Evolutionary conservation across 1,140 invertebrate genomes (phyloP).

Genomic region (Temnothorax longispinosus): DNA sequence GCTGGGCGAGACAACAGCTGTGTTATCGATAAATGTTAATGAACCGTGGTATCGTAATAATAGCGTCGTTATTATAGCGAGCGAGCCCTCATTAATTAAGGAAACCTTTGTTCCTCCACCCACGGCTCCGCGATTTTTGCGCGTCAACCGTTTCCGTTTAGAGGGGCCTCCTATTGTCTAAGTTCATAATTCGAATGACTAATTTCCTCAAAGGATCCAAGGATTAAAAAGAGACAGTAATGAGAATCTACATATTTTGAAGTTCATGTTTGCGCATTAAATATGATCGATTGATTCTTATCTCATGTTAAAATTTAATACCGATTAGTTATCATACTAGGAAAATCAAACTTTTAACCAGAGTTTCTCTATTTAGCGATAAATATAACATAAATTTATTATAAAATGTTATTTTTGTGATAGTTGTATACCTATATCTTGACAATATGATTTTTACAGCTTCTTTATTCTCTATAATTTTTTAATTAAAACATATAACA

Average conservation of each 20-base stretch:
- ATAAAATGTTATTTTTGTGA: not conserved
- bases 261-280: not conserved
- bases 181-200: constrained; percentile 27
- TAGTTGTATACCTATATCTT: not conserved
- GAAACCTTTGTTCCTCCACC: constrained; percentile 69
- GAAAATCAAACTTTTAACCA: not conserved
- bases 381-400: not conserved
- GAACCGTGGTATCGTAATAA: constrained; percentile 68
- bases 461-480: not conserved
- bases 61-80: constrained; percentile 62
- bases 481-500: not conserved
- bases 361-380: not conserved
- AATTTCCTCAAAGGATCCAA: constrained; percentile 15
- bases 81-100: constrained; percentile 57
- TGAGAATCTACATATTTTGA: constrained; percentile 10
- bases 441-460: not conserved
- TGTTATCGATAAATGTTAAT: constrained; percentile 73
- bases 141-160: constrained; percentile 53
- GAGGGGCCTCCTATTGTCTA: constrained; percentile 45
- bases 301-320: not conserved
- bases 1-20: constrained; percentile 66
- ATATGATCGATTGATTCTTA: not conserved
- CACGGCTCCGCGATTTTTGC: constrained; percentile 62
- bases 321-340: not conserved
- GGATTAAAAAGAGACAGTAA: not conserved